Evolutionary conservation across 1,140 invertebrate genomes (phyloP).

Genomic region (Philaenus spumarius): DNA sequence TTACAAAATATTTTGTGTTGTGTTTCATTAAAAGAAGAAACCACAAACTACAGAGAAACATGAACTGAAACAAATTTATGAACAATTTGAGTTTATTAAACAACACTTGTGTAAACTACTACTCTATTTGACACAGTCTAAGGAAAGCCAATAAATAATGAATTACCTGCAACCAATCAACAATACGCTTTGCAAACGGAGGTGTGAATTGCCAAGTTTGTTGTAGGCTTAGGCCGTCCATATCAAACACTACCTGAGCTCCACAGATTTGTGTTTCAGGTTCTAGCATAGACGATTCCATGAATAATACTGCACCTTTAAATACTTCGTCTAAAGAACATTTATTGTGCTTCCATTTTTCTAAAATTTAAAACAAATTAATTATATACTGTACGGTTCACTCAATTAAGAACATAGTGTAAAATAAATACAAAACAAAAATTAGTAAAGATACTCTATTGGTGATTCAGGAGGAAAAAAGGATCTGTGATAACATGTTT

Average conservation of each 20-base stretch:
- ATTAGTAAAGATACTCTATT: no score
- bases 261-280: conserved; percentile 68
- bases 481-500: no score
- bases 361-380: conserved; percentile 39
- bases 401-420: no score
- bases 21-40: no score
- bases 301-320: conserved; percentile 70
- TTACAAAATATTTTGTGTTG: no score
- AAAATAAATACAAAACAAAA: no score
- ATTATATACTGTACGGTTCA: no score
- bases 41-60: no score
- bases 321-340: conserved; percentile 71
- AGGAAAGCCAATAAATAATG: no score
- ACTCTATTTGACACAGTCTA: neutral
- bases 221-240: conserved; percentile 70
- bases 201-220: conserved; percentile 79
- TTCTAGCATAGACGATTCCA: conserved; percentile 74
- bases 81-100: no score
- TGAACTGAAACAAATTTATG: no score
- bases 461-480: no score
- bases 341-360: conserved; percentile 79
- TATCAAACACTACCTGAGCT: conserved; percentile 72
- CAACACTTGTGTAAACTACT: neutral
- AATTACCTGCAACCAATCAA: conserved; percentile 66
- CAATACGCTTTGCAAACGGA: conserved; percentile 70